Base-by-base conservation (phyloP, 2,888 invertebrate species). In the Acanthosepion lycidas region DNA sequence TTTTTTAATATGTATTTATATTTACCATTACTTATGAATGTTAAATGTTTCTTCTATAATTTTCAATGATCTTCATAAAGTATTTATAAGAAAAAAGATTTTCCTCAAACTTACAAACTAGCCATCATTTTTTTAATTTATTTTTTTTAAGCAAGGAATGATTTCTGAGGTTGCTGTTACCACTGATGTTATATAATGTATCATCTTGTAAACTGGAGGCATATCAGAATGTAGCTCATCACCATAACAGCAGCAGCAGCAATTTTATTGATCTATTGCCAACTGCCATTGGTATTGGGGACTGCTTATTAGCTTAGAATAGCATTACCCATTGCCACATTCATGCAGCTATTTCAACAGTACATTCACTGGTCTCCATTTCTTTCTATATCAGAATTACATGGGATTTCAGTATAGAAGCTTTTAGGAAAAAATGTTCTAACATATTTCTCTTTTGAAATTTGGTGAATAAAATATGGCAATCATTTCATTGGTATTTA, bases 191-290 rank as follows among this genome's bases (percentile, higher is more conserved):
- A 78, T 28, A 78, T 78, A 78, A 78, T 78, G n/a, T 59, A 23
- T 23, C 59, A 59, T 59, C 59, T 59, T 59, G 59, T 6, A 59
- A 78, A 78, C n/a, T 78, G n/a, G 78, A n/a, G 15, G 78, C 78
- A 78, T 78, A 78, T 78, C 78, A 33, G 18, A n/a, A 33, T 78
- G 78, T 78, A n/a, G 78, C n/a, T 78, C 78, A 33, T 78, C 78
- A n/a, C 78, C 78, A 78, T 78, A 78, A 33, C 78, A 78, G 78
- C 78, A 78, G 78, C n/a, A 78, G 78, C 78, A 78, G 78, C n/a
- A 78, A 78, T 78, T n/a, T 78, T 78, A 78, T 78, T 78, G 78
- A 78, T 78, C n/a, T n/a, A 33, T 78, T 78, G 78, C 78, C n/a
- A 78, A 78, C n/a, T n/a, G n/a, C n/a, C 78, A 78, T 78, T 78